Evolutionary conservation across 2,888 invertebrate species (phyloP), one percentile per base, ranked within the genome.

Genomic region (Bellardia bayeri): DNA sequence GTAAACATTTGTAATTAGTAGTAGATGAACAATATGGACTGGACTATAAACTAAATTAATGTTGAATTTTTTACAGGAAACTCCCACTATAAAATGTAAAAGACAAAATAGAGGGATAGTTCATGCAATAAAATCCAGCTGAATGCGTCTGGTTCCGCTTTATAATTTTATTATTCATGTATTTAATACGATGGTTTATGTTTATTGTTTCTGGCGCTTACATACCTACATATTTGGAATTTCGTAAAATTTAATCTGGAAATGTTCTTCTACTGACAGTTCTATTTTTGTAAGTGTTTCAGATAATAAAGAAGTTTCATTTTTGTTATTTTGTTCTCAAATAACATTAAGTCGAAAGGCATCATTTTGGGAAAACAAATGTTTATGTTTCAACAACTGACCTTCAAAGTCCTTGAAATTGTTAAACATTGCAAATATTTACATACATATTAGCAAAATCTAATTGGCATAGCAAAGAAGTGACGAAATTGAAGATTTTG

Each of bases 41-140:
- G 51, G 51, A 51, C 51, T n/a, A 51, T 51, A 51, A 51, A 51
- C 51, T 51, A 51, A 51, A 51, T 51, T 51, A 51, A n/a, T n/a
- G 51, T n/a, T 51, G n/a, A 51, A 51, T 51, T 51, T 51, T n/a
- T 51, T 14, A 51, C 51, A n/a, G n/a, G 3, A 14, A 14, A 51
- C 13, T 51, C 6, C 6, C n/a, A n/a, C 14, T 51, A 51, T 51
- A 51, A 51, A 51, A 51, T 51, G n/a, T 5, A 51, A 51, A 37
- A 23, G 23, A 6, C 37, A 6, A n/a, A 51, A 51, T n/a, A n/a
- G 51, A 51, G 6, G n/a, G 14, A n/a, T n/a, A 51, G 51, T 51
- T 51, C n/a, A 51, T 51, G 51, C 51, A 3, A 51, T 51, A 51
- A 51, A 51, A 51, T 51, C 51, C 51, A n/a, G n/a, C 4, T 51